Evolutionary conservation across 2,888 invertebrate species (phyloP).

Genomic region (Rhogogaster chlorosoma): DNA sequence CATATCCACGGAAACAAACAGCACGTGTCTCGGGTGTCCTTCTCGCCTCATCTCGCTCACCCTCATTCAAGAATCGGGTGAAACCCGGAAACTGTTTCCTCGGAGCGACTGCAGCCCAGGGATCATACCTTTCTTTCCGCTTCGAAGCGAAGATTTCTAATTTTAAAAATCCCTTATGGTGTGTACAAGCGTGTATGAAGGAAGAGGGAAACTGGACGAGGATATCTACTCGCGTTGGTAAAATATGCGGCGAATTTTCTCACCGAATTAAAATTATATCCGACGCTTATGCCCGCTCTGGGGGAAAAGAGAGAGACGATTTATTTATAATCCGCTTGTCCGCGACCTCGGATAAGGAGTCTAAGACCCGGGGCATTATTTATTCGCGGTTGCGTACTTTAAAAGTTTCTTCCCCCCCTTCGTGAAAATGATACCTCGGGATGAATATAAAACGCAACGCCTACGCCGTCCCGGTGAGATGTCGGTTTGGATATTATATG

Average conservation of each 20-base stretch:
- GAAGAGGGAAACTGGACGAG: no score
- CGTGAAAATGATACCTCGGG: slow-evolving; percentile 77
- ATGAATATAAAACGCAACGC: slow-evolving; percentile 76
- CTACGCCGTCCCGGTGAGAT: slow-evolving; percentile 63
- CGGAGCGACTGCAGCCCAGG: background rate
- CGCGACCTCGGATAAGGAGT: slow-evolving; percentile 73
- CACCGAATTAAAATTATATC: background rate
- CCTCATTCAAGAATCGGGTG: background rate
- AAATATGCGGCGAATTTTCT: background rate
- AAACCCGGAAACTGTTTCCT: slow-evolving; percentile 43
- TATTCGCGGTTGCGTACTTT: slow-evolving; percentile 71
- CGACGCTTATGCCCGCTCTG: background rate
- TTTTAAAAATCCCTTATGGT: slow-evolving; percentile 4
- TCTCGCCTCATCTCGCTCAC: background rate
- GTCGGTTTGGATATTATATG: slow-evolving; percentile 51
- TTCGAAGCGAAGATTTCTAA: background rate
- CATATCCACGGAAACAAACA: slow-evolving; percentile 51
- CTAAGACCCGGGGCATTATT: slow-evolving; percentile 74
- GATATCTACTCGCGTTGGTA: no score
- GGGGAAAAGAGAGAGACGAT: background rate
- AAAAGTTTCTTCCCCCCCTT: slow-evolving; percentile 69
- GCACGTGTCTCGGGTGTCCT: background rate
- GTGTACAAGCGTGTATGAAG: no score
- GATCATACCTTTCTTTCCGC: slow-evolving; percentile 9
- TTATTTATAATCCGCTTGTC: slow-evolving; percentile 25